Evolutionary conservation across 2,797 vertebrate species (phyloP).

Genomic region (Lutjanus campechanus): DNA sequence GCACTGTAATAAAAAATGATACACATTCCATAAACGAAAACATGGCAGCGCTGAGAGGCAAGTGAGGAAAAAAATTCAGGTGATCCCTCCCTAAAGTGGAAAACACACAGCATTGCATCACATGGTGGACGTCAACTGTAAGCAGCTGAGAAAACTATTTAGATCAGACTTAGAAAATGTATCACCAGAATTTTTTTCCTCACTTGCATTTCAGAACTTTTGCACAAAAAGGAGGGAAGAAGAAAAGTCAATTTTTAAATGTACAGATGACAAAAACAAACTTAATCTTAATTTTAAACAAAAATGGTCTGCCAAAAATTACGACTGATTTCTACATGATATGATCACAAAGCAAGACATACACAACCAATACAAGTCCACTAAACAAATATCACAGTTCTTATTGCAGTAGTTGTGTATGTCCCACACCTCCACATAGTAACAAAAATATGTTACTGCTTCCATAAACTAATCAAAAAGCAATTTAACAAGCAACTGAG

Average conservation of each 20-base stretch:
- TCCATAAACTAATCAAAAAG: constrained; percentile 1
- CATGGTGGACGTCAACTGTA: too few species aligned
- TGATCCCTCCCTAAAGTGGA: too few species aligned
- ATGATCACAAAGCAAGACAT: constrained; percentile 22
- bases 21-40: not conserved
- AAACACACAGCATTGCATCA: too few species aligned
- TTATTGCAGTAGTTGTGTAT: constrained; percentile 11
- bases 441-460: constrained; percentile 13
- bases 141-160: too few species aligned
- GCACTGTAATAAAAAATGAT: not conserved
- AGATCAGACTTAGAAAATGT: too few species aligned
- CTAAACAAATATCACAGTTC: not conserved
- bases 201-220: too few species aligned
- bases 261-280: not conserved
- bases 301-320: not conserved
- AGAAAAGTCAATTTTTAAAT: constrained; percentile 11
- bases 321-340: not conserved
- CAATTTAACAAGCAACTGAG: constrained; percentile 19
- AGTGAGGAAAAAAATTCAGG: too few species aligned
- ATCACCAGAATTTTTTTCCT: too few species aligned
- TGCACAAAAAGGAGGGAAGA: not conserved
- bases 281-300: not conserved
- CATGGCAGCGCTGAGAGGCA: too few species aligned
- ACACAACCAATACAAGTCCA: constrained; percentile 31
- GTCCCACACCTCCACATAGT: not conserved